Base-by-base conservation (phyloP, 2,888 invertebrate species). In the Leptinotarsa juncta region DNA sequence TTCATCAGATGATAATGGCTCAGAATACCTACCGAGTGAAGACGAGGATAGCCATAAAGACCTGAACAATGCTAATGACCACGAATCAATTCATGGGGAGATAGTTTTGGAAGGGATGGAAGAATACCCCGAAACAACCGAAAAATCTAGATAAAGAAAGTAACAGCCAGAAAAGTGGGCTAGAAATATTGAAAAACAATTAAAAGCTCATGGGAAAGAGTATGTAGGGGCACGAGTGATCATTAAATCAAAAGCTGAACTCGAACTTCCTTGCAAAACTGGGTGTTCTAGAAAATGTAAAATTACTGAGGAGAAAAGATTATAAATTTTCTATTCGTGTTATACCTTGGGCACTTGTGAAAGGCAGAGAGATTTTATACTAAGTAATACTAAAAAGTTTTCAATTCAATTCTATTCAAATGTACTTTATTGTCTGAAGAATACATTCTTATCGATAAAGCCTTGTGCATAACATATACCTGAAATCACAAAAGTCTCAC, bases 211-310 rank as follows among this genome's bases (percentile, higher is more conserved):
- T 50, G 67, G 67, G 2, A 26, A 67, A 48, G 32, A 67, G 20
- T 72, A 72, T 48, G 67, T 67, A 12, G 18, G 20, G 20, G 67
- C 48, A 53, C 67, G 32, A 23, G 49, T 26, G n/a, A 71, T 57
- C 32, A 67, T 10, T 20, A 53, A 15, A 53, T n/a, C 55, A 20
- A 55, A 67, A 26, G 26, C 65, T 2, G 42, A 23, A n/a, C 7
- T 72, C 42, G 50, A 42, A 55, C n/a, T 1, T 15, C 66, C 67
- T 57, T 72, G 72, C 67, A 16, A 20, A 12, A 23, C 49, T 53
- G 26, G 32, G 14, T 72, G 66, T 51, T 66, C n/a, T 1, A 53
- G 16, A 12, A 71, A 66, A 66, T 71, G 71, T 60, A 71, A 71
- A 42, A 4, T 65, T 15, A 14, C 4, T 3, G n/a, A 51, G 26